phyloP scores from a whole-genome alignment of 2,113 vertebrate genomes.

The Epinephelus lanceolatus region DNA sequence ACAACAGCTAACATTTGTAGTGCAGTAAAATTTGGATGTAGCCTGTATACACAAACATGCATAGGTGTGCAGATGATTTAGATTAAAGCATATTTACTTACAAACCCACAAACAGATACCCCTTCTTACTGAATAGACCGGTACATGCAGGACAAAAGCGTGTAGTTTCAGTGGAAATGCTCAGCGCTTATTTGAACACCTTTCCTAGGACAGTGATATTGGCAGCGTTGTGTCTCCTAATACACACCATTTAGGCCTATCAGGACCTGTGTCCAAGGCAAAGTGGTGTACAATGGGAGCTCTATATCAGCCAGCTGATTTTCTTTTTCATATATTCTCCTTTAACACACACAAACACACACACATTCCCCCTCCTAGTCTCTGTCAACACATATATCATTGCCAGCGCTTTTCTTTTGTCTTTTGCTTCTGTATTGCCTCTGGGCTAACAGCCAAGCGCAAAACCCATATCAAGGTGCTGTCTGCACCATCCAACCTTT shows the following conservation, averaged over 20 bases:
- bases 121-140: not conserved
- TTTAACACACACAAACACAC: constrained; percentile 6
- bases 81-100: constrained; percentile 10
- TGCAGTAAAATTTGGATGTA: not conserved
- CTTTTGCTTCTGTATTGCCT: constrained; percentile 57
- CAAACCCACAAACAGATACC: not conserved
- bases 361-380: not conserved
- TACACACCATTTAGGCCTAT: constrained; percentile 64
- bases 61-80: constrained; percentile 26
- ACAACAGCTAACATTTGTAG: not conserved
- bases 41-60: constrained; percentile 51
- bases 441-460: constrained; percentile 75
- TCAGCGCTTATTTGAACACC: constrained; percentile 34
- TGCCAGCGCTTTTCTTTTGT: constrained; percentile 45
- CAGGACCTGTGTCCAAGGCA: constrained; percentile 18
- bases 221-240: constrained; percentile 62
- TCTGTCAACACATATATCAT: constrained; percentile 48
- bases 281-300: constrained; percentile 71
- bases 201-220: constrained; percentile 22
- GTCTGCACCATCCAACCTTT: constrained; percentile 83
- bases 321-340: constrained; percentile 26
- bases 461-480: constrained; percentile 70
- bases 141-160: constrained; percentile 75
- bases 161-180: constrained; percentile 63
- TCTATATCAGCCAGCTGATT: constrained; percentile 55